Conservation (phyloP, 2,888 invertebrate genomes). For the Tipula vernalis region DNA sequence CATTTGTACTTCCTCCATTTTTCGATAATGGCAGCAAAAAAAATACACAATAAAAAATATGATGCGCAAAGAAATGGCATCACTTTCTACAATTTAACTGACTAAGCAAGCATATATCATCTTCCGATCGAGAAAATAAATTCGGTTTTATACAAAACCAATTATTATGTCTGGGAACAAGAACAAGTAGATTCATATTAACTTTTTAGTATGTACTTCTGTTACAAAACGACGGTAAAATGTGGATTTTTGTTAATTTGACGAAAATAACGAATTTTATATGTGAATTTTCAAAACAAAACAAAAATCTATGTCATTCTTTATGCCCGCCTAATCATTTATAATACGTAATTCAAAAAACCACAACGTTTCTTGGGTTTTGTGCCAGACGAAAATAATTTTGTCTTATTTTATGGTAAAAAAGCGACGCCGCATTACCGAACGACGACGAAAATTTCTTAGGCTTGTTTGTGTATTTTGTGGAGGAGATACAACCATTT, state of each 20-base stretch:
- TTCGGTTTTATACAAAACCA: not conserved
- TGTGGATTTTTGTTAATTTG: not conserved
- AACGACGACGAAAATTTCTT: not conserved
- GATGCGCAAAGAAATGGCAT: not conserved
- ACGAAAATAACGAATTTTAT: not conserved
- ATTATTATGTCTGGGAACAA: not conserved
- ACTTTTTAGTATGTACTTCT: not conserved
- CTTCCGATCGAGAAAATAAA: not conserved
- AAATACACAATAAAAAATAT: not conserved
- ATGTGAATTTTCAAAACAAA: not conserved
- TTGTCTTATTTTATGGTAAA: not conserved
- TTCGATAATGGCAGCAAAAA: not conserved
- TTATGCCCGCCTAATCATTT: not conserved
- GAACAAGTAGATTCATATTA: not conserved
- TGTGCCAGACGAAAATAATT: not conserved
- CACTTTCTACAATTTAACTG: not conserved
- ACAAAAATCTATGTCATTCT: not conserved
- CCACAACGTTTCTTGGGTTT: not conserved
- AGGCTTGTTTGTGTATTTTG: not conserved
- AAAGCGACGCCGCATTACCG: not conserved
- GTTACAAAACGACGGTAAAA: not conserved
- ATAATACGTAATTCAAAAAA: not conserved
- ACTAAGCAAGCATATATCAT: not conserved
- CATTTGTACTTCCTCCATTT: not conserved
- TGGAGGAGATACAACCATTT: not conserved